Evolutionary conservation across 2,113 vertebrate species (phyloP), one percentile per base, ranked within the genome.

Genomic region (Butorides virescens): DNA sequence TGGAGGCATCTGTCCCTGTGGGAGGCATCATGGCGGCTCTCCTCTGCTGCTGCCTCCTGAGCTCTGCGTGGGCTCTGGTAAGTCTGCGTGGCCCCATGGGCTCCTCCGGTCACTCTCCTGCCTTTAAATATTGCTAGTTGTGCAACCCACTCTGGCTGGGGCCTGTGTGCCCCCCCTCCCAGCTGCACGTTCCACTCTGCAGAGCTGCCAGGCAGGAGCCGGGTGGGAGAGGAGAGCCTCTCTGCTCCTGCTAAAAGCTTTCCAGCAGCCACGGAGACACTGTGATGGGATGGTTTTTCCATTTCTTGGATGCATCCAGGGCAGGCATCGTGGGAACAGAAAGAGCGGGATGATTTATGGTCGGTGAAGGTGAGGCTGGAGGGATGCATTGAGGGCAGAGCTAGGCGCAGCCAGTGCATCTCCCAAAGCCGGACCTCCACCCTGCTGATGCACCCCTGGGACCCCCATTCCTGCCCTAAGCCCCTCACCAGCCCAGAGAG

Each of bases 21-120:
- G 87, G 88, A 73, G 55, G 58, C 13, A 2, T 72, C n/a, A 0
- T 1, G 1, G 73, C 9, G 18, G 42, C 44, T 81, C 73, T 97
- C 3, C 61, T 97, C 70, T 97, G 83, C 95, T 95, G 94, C 92
- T 94, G 86, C 37, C 86, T 97, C 44, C 80, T 96, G 61, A 65
- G 92, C 30, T 93, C 73, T 2, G 82, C 5, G 1, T 39, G 79
- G 86, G 96, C 97, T 66, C 77, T 97, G 97, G 97, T 97, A 95
- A 97, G 97, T 97, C 50, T 14, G 58, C 3, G 0, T 7, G 49
- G 62, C 21, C 49, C 65, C 7, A 0, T 3, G 58, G 82, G 72
- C 56, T 80, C 15, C 72, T 56, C 56, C 0, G 1, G 4, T 63
- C n/a, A 32, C 27, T 86, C 20, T 68, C 30, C 15, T 13, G 55